A percentile compares a stretch with the other conserved stretches of the same genome.
Conservation (phyloP, 2,888 invertebrate species). For the Dryobotodes eremita region DNA sequence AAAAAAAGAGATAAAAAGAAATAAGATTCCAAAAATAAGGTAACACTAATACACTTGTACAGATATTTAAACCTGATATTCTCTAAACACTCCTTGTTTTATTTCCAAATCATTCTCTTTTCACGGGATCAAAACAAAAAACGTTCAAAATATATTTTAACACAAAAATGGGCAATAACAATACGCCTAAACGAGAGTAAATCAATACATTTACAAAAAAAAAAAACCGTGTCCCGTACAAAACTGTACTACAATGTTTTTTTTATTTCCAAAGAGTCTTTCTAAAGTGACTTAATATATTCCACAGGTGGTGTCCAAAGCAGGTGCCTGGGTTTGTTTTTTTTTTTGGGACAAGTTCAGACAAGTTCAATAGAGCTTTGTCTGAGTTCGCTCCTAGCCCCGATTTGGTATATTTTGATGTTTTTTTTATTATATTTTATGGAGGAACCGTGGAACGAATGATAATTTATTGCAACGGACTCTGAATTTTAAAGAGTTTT, state of each 20-base stretch:
- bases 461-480: constrained; percentile 82
- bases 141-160: constrained; percentile 49
- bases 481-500: constrained; percentile 71
- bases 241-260: constrained; percentile 65
- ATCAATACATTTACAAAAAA: constrained; percentile 66
- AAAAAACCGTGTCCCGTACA: constrained; percentile 60
- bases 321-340: constrained; percentile 81
- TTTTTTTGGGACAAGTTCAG: constrained; percentile 79
- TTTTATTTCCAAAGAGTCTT: constrained; percentile 63
- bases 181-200: constrained; percentile 66
- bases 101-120: constrained; percentile 27
- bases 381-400: constrained; percentile 80
- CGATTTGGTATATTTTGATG: constrained; percentile 79
- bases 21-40: too few species aligned
- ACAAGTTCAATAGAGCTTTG: constrained; percentile 86
- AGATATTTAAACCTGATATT: constrained; percentile 14
- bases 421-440: constrained; percentile 68
- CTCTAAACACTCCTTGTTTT: constrained; percentile 11
- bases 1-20: too few species aligned
- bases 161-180: constrained; percentile 67
- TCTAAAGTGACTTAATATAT: constrained; percentile 76
- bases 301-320: constrained; percentile 86
- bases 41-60: neutral
- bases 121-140: constrained; percentile 54
- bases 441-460: constrained; percentile 75